Evolutionary conservation across 2,113 vertebrate genomes (phyloP), one percentile per base, ranked within the genome.

Genomic region (Tenrec ecaudatus): DNA sequence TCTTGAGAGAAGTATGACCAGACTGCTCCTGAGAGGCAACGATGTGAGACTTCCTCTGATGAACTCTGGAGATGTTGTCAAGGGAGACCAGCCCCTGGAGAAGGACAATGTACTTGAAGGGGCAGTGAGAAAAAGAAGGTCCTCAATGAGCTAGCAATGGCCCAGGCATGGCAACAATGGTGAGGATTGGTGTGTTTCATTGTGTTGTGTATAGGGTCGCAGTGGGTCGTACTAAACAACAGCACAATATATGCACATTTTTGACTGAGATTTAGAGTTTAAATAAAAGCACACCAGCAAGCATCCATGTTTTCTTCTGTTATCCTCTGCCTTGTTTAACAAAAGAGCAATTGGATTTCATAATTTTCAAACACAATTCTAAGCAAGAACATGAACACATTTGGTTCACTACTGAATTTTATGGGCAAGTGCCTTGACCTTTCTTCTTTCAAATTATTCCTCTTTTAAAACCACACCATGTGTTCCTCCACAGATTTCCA

Each of bases 291-390:
- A 53, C 47, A 53, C 43, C 9, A 53, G 47, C n/a, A 83, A 38
- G 29, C 25, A 80, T 17, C 3, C 27, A 60, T 68, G 11, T 40
- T 94, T 68, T 95, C 96, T 93, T 68, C 80, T 9, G 6, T 75
- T 94, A 89, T 94, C 79, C 68, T 33, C 19, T 77, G 60, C n/a
- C 27, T 95, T 79, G 77, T 92, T 97, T 96, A 92, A 92, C 36
- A 95, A 78, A 95, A 83, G 12, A 86, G 86, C 7, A 83, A 14
- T 11, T 94, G 4, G 1, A 82, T 77, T 92, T 86, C 87, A 66
- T 93, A 77, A 89, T 82, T 88, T 62, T 95, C 40, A 93, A 92
- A 66, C 23, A 1, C 47, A 90, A 77, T 71, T 11, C 14, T 38
- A 84, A 94, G 57, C 6, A 89, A 9, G 36, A 58, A 93, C 0